Percentiles rank a stretch among this genome's conserved stretches.
phyloP scores from a whole-genome alignment of 64 coral and sea anemone species.

The Pocillopora damicornis region DNA sequence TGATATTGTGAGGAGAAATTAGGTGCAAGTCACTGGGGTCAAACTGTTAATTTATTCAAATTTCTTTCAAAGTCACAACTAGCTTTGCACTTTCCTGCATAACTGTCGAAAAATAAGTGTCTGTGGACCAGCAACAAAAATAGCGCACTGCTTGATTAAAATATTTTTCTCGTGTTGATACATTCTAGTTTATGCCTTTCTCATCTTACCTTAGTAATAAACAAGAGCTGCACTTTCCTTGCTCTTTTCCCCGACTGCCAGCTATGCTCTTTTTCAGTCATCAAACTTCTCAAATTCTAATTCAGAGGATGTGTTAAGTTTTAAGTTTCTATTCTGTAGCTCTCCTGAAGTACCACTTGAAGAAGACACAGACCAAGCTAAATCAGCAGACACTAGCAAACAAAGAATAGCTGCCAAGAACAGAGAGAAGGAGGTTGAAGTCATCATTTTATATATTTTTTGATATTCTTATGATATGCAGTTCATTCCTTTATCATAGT shows the following conservation, averaged over 20 bases:
- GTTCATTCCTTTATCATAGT: not conserved
- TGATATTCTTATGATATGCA: not conserved
- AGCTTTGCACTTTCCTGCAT: too few relatives aligned
- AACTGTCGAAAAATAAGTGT: too few relatives aligned
- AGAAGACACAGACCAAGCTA: conserved; percentile 30
- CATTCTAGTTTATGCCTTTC: too few relatives aligned
- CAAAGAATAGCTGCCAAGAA: conserved; percentile 3
- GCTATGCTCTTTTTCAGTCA: not conserved
- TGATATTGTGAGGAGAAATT: too few relatives aligned
- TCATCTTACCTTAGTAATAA: too few relatives aligned
- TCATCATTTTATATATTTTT: not conserved
- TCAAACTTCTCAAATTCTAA: not conserved
- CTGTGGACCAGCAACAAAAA: too few relatives aligned
- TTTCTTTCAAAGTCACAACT: too few relatives aligned
- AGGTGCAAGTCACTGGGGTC: too few relatives aligned
- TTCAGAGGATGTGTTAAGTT: not conserved
- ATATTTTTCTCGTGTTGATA: too few relatives aligned
- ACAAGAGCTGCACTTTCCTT: too few relatives aligned
- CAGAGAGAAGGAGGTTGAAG: conserved; percentile 10
- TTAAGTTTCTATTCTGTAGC: conserved; percentile 9
- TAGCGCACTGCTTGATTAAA: too few relatives aligned
- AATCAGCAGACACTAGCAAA: conserved; percentile 38
- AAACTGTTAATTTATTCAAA: too few relatives aligned
- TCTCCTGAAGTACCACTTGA: conserved; percentile 47
- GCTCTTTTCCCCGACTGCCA: not conserved